These are phyloP conservation scores for Hirundo rustica DNA, from an alignment of 2,797 vertebrate genomes.

Conservation along the genomic window DNA sequence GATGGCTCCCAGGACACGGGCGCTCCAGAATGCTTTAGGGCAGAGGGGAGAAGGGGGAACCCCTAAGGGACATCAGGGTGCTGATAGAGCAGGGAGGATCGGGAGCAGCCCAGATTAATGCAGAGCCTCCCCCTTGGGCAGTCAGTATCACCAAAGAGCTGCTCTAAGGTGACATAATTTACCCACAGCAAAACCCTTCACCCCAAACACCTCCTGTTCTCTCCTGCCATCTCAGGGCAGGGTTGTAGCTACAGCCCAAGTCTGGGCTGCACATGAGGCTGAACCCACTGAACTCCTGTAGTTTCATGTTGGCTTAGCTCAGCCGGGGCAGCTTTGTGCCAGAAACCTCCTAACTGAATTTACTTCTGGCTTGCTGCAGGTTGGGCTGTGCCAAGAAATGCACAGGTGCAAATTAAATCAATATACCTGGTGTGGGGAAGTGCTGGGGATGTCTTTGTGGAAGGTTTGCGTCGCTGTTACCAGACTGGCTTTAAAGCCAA, in stretches of 20 bases:
- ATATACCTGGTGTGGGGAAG: not conserved
- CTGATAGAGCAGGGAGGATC: not conserved
- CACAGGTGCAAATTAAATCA: slow-evolving; percentile 60
- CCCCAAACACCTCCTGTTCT: not conserved
- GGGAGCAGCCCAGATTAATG: not conserved
- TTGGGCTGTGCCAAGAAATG: not conserved
- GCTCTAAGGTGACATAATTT: not conserved
- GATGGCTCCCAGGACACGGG: accelerated
- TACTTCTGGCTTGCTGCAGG: not conserved
- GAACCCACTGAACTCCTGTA: not conserved
- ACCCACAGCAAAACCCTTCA: not conserved
- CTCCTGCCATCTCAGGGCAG: not conserved
- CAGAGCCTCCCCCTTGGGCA: not conserved
- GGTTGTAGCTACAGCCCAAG: not conserved
- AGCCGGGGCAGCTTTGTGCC: slow-evolving; percentile 37
- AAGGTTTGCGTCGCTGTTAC: not conserved
- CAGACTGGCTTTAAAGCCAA: not conserved
- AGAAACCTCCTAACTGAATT: slow-evolving; percentile 36
- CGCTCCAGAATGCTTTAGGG: accelerated
- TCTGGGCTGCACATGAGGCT: not conserved
- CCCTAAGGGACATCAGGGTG: not conserved
- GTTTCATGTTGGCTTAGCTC: not conserved
- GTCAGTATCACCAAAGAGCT: not conserved
- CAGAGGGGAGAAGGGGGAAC: not conserved
- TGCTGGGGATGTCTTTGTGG: not conserved